phyloP scores from a whole-genome alignment of 2,888 invertebrate genomes.

The Periphyllus acericola region DNA sequence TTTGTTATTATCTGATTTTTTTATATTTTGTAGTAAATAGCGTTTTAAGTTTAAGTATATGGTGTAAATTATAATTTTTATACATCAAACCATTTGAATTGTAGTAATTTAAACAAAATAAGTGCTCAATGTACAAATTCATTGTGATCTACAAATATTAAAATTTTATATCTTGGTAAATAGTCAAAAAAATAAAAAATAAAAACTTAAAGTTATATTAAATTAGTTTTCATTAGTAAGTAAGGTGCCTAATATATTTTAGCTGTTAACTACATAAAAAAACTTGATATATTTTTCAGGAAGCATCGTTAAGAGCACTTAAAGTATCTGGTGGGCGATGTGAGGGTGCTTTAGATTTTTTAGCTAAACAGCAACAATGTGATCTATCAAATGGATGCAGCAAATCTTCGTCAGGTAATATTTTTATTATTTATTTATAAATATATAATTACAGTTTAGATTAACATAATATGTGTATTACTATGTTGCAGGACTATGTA shows the following conservation, averaged over 20 bases:
- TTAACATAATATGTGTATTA: slow-evolving; percentile 10
- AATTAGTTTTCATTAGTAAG: neutral
- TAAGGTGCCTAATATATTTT: neutral
- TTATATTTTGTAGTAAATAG: too few relatives aligned
- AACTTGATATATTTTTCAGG: slow-evolving; percentile 69
- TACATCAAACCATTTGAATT: too few relatives aligned
- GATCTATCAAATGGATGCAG: slow-evolving; percentile 70
- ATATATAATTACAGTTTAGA: neutral
- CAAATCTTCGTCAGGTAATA: slow-evolving; percentile 68
- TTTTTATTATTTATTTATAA: neutral
- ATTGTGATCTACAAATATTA: too few relatives aligned
- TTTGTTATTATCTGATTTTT: too few relatives aligned
- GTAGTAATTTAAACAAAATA: too few relatives aligned
- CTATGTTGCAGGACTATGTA: slow-evolving; percentile 63
- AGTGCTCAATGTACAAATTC: too few relatives aligned
- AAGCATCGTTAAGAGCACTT: slow-evolving; percentile 76
- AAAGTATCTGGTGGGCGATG: slow-evolving; percentile 77
- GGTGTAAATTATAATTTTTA: too few relatives aligned
- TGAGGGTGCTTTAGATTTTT: slow-evolving; percentile 73
- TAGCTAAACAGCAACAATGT: slow-evolving; percentile 65
- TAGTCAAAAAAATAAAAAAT: too few relatives aligned
- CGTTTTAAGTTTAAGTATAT: too few relatives aligned
- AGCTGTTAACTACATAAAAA: slow-evolving; percentile 20
- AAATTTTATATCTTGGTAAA: too few relatives aligned
- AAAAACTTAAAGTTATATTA: neutral